Conservation (phyloP, 2,888 invertebrate genomes). For the Cephus nigrinus region DNA sequence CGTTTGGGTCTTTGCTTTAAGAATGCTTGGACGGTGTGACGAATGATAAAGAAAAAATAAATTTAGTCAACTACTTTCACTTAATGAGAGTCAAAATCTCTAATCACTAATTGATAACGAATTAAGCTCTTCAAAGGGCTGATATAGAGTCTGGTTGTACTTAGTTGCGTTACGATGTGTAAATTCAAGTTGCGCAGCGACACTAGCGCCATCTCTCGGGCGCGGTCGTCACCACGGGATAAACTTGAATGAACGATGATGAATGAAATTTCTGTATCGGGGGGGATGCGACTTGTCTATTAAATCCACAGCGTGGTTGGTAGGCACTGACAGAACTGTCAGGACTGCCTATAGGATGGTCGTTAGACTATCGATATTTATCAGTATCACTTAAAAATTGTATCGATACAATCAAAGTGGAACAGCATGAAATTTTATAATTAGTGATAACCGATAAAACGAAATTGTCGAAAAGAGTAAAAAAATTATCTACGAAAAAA, state of each 20-base stretch:
- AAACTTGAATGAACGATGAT: background rate
- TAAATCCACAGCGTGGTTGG: background rate
- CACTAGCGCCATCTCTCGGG: conserved; percentile 14
- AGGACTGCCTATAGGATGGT: background rate
- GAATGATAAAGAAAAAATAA: background rate
- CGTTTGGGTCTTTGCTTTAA: background rate
- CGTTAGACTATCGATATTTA: background rate
- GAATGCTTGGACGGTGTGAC: background rate
- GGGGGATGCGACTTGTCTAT: background rate
- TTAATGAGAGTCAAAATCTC: background rate
- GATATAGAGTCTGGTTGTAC: conserved; percentile 9
- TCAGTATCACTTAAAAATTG: background rate
- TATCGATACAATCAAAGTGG: background rate
- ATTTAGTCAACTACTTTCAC: background rate
- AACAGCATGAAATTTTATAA: background rate
- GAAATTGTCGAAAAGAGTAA: no score
- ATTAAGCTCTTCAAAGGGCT: background rate
- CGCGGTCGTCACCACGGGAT: background rate
- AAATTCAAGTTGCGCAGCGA: conserved; percentile 17
- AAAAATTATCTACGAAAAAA: no score
- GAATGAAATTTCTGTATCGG: background rate
- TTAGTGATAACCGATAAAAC: no score
- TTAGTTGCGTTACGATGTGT: conserved; percentile 9
- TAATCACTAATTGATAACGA: background rate
- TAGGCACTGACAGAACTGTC: background rate